phyloP scores from a whole-genome alignment of 2,888 invertebrate genomes.

The Harpagoxenus sublaevis region DNA sequence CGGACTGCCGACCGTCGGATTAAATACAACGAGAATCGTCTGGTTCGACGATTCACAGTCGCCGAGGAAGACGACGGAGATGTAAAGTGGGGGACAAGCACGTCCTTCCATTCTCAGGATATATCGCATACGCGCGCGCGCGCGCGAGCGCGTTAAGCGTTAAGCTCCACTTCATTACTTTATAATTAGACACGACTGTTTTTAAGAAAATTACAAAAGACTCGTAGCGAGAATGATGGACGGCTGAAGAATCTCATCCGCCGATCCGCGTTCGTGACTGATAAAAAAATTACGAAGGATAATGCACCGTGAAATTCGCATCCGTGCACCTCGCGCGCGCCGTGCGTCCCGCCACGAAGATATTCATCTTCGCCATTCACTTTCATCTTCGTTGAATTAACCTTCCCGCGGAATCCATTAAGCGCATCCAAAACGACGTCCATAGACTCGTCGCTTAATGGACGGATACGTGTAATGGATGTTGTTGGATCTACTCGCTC shows the following conservation, averaged over 20 bases:
- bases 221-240: background rate
- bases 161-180: background rate
- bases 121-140: background rate
- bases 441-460: slow-evolving; percentile 60
- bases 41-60: background rate
- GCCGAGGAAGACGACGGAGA: background rate
- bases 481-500: slow-evolving; percentile 48
- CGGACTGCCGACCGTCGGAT: background rate
- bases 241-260: background rate
- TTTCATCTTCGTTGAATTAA: slow-evolving; percentile 59
- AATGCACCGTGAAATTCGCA: slow-evolving; percentile 33
- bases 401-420: slow-evolving; percentile 61
- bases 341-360: slow-evolving; percentile 1
- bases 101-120: background rate
- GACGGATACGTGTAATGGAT: slow-evolving; percentile 66
- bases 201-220: background rate
- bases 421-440: slow-evolving; percentile 60
- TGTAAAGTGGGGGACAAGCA: background rate
- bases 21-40: background rate
- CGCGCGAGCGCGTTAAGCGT: background rate
- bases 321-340: background rate
- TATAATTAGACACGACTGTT: background rate
- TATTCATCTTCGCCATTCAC: slow-evolving; percentile 46
- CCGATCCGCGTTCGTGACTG: background rate
- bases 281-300: slow-evolving; percentile 26